These are phyloP conservation scores for Polydrusus tereticollis DNA, from an alignment of 2,888 invertebrate species.

Conservation along the genomic window DNA sequence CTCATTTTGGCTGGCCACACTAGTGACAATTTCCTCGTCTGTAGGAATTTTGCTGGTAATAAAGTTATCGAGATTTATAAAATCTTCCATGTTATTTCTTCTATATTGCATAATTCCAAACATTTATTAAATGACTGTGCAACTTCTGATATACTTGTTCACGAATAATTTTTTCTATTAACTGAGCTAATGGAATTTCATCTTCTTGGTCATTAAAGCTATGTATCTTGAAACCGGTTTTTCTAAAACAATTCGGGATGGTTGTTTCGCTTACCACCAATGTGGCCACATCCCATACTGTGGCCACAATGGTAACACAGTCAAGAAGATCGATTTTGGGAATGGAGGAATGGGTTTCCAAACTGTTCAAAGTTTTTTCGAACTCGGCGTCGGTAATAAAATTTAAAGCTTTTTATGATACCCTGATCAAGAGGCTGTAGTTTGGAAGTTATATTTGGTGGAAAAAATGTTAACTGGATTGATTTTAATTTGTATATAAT, in stretches of 20 bases:
- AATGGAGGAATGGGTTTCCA: not conserved
- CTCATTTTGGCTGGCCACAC: too few relatives aligned
- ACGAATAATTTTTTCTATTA: too few relatives aligned
- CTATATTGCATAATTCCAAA: too few relatives aligned
- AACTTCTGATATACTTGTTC: too few relatives aligned
- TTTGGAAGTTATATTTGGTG: too few relatives aligned
- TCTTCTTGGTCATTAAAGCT: conserved; percentile 31
- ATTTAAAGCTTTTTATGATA: conserved; percentile 39
- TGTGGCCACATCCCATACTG: conserved; percentile 34
- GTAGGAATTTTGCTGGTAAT: too few relatives aligned
- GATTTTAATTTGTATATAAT: conserved; percentile 33
- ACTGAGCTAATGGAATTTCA: too few relatives aligned
- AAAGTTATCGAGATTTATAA: too few relatives aligned
- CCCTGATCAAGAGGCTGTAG: conserved; percentile 35
- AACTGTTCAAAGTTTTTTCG: not conserved
- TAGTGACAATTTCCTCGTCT: too few relatives aligned
- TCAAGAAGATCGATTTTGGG: conserved; percentile 34
- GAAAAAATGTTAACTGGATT: too few relatives aligned
- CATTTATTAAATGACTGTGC: too few relatives aligned
- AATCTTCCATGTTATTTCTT: too few relatives aligned
- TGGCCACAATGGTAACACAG: conserved; percentile 14
- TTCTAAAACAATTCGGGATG: conserved; percentile 40
- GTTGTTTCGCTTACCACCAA: conserved; percentile 34
- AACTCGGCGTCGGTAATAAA: conserved; percentile 12
- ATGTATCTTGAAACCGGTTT: conserved; percentile 31